A percentile compares a stretch with the other conserved stretches of the same genome.
These are phyloP conservation scores for Larimichthys crocea DNA, from an alignment of 2,113 vertebrate genomes.

Conservation along the genomic window DNA sequence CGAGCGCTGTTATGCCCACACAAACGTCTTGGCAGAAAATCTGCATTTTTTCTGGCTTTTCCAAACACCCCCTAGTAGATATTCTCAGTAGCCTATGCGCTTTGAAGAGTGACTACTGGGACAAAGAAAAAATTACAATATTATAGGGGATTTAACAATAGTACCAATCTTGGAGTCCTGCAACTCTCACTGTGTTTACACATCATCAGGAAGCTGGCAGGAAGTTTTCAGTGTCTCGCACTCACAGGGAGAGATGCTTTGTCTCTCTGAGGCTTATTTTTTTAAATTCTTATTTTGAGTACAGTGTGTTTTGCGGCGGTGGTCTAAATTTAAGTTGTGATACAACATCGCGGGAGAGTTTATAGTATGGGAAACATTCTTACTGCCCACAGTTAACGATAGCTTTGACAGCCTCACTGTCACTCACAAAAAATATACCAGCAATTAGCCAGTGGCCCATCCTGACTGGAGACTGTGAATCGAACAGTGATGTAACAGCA, in stretches of 20 bases:
- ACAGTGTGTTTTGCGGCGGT: conserved; percentile 22
- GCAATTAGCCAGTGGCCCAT: neutral
- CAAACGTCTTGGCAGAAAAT: neutral
- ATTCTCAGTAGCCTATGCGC: neutral
- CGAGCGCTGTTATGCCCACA: conserved; percentile 5
- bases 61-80: conserved; percentile 6
- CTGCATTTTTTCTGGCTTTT: conserved; percentile 18
- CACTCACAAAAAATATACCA: neutral
- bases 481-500: neutral
- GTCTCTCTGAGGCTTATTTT: conserved; percentile 10
- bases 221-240: conserved; percentile 1
- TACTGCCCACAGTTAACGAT: neutral
- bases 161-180: neutral
- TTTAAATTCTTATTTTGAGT: neutral
- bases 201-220: conserved; percentile 8
- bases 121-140: conserved; percentile 4
- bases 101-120: conserved; percentile 25
- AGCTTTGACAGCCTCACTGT: neutral
- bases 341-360: conserved; percentile 11
- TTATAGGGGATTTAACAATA: conserved; percentile 20
- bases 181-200: neutral
- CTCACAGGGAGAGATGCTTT: conserved; percentile 12
- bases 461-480: neutral
- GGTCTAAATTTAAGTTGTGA: conserved; percentile 30
- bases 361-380: neutral